Conservation (phyloP, 2,797 vertebrate genomes). For the Myripristis jacobus region DNA sequence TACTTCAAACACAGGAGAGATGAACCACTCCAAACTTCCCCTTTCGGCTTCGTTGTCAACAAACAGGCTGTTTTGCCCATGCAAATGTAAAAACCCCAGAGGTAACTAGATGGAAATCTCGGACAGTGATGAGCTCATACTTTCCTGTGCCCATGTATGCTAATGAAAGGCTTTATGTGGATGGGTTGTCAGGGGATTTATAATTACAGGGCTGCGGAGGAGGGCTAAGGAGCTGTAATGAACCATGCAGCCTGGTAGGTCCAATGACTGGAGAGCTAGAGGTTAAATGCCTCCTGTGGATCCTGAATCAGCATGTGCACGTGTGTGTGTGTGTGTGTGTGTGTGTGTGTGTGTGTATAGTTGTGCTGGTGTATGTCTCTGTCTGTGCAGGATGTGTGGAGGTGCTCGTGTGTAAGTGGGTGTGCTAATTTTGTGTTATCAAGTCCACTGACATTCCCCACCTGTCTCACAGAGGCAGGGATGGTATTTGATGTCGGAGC, state of each 20-base stretch:
- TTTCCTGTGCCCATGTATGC: conserved; percentile 66
- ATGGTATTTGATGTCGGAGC: not conserved
- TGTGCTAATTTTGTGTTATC: conserved; percentile 14
- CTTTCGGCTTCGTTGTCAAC: conserved; percentile 52
- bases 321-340: not conserved
- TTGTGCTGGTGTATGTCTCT: not conserved
- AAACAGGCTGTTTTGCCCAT: conserved; percentile 51
- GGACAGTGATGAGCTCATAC: conserved; percentile 61
- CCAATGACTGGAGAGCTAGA: conserved; percentile 40
- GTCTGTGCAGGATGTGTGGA: not conserved
- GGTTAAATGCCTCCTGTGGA: conserved; percentile 45
- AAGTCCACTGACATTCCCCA: conserved; percentile 20
- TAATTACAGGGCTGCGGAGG: conserved; percentile 69
- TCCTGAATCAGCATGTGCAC: conserved; percentile 18
- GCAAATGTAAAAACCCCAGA: conserved; percentile 56
- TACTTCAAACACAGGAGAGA: conserved; percentile 40
- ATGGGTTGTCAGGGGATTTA: conserved; percentile 65
- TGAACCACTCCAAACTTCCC: conserved; percentile 49
- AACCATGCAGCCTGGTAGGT: conserved; percentile 68
- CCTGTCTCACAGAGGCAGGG: not conserved
- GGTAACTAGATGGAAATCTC: conserved; percentile 58
- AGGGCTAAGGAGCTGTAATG: conserved; percentile 66
- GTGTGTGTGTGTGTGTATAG: not conserved
- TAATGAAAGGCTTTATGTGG: conserved; percentile 69
- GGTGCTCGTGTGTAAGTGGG: conserved; percentile 5